Percentiles rank a stretch among this genome's conserved stretches.
phyloP scores from a whole-genome alignment of 2,888 invertebrate species.

The Philonicus albiceps region DNA sequence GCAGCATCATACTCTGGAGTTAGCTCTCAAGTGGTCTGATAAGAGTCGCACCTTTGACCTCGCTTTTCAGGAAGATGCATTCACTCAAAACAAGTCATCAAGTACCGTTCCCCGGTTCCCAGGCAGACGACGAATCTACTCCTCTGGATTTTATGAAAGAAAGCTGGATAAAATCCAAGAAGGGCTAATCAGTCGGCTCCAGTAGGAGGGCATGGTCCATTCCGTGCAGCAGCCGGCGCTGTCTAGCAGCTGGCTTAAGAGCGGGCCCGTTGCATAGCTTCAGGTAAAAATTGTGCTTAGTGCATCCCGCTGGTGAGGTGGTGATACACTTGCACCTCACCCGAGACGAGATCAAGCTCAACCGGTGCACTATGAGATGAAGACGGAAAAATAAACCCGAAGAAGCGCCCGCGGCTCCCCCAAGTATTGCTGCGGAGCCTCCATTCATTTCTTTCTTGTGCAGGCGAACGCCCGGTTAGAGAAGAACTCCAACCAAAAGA shows the following conservation, averaged over 20 bases:
- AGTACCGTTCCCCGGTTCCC: neutral
- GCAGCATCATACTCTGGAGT: neutral
- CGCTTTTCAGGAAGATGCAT: slow-evolving; percentile 8
- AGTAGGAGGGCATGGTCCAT: neutral
- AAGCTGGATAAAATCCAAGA: slow-evolving; percentile 1
- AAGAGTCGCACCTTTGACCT: slow-evolving; percentile 19
- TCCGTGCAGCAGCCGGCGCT: neutral
- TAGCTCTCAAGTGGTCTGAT: neutral
- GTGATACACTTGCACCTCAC: neutral
- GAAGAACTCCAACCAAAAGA: neutral
- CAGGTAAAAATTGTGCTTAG: neutral
- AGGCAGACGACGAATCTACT: neutral
- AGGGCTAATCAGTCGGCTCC: neutral
- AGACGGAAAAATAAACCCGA: neutral
- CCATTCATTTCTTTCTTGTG: neutral
- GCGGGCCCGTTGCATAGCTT: too few relatives aligned
- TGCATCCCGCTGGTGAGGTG: neutral
- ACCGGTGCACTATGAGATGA: neutral
- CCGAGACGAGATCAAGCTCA: neutral
- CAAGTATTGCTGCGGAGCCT: neutral
- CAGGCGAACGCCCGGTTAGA: neutral
- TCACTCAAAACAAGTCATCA: slow-evolving; percentile 21
- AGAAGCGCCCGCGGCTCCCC: neutral
- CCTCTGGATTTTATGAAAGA: neutral
- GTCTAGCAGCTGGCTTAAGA: neutral